Base-by-base conservation (phyloP, 2,888 invertebrate species). In the Thysanoteuthis rhombus region DNA sequence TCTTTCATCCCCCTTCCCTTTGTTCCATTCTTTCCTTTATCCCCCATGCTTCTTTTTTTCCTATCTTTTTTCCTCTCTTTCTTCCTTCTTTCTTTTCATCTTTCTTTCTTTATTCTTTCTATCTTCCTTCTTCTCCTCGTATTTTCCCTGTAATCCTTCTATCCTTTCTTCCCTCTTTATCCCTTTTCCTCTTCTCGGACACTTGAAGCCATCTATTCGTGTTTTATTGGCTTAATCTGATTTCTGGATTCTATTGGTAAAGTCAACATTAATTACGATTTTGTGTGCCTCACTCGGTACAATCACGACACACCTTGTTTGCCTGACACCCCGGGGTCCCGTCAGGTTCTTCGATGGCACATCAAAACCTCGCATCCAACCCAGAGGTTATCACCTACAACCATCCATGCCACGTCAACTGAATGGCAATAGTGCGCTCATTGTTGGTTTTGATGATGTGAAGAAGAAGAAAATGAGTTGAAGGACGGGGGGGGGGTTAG, bases 161-260 rank as follows among this genome's bases (percentile, higher is more conserved):
- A 5, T 75, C 75, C 36, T n/a, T 75, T n/a, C n/a, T 12, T 16
- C 36, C 12, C 19, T 12, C n/a, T 10, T n/a, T n/a, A 10, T 75
- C 52, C 5, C 28, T 25, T 52, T 36, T n/a, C n/a, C 6, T 6
- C 75, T 75, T 2, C n/a, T 12, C 75, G 75, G 75, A 75, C 75
- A 75, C 75, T 75, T 75, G n/a, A 75, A 75, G n/a, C 75, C 75
- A 75, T 75, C n/a, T 75, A 36, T 36, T n/a, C n/a, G n/a, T 36
- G 75, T 75, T n/a, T 75, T 75, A 75, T 75, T 75, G n/a, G 75
- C 75, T 75, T 75, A 75, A 75, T n/a, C n/a, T 75, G 75, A 75
- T 75, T 75, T n/a, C 36, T 12, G n/a, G 75, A n/a, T 75, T 75
- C 75, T 75, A 75, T 75, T 75, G 75, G 75, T n/a, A 75, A n/a